Evolutionary conservation across 2,113 vertebrate species (phyloP).

Genomic region (Chascanopsetta lugubris): DNA sequence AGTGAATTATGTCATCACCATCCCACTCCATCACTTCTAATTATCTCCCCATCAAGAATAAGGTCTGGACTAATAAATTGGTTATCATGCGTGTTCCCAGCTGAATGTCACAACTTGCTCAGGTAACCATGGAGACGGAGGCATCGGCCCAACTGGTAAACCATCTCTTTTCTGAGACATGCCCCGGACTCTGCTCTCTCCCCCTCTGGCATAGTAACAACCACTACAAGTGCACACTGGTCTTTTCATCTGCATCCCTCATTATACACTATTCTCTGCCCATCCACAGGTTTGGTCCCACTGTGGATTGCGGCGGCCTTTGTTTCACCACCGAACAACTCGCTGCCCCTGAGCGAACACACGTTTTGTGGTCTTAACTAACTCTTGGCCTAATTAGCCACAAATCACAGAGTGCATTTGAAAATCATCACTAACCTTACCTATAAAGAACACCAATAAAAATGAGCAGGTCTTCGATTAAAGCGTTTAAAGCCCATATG

Average conservation of each 20-base stretch:
- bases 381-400: slow-evolving; percentile 69
- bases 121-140: slow-evolving; percentile 64
- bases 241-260: slow-evolving; percentile 44
- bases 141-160: slow-evolving; percentile 44
- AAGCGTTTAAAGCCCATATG: slow-evolving; percentile 69
- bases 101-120: slow-evolving; percentile 46
- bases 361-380: slow-evolving; percentile 44
- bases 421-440: slow-evolving; percentile 72
- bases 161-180: slow-evolving; percentile 45
- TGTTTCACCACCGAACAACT: slow-evolving; percentile 35
- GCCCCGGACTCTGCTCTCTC: slow-evolving; percentile 29
- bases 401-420: slow-evolving; percentile 74
- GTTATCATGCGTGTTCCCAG: slow-evolving; percentile 39
- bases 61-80: slow-evolving; percentile 46
- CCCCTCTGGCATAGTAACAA: slow-evolving; percentile 30
- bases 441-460: slow-evolving; percentile 76
- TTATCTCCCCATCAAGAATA: slow-evolving; percentile 31
- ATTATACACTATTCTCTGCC: background rate
- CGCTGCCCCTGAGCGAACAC: slow-evolving; percentile 35
- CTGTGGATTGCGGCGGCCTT: slow-evolving; percentile 27
- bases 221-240: slow-evolving; percentile 19
- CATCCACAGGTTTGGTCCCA: slow-evolving; percentile 3
- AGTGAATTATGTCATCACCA: slow-evolving; percentile 30
- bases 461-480: slow-evolving; percentile 71
- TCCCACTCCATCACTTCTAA: slow-evolving; percentile 23